These are phyloP conservation scores for Pseudeuparius sepicola DNA, from an alignment of 2,888 invertebrate species.

Conservation along the genomic window DNA sequence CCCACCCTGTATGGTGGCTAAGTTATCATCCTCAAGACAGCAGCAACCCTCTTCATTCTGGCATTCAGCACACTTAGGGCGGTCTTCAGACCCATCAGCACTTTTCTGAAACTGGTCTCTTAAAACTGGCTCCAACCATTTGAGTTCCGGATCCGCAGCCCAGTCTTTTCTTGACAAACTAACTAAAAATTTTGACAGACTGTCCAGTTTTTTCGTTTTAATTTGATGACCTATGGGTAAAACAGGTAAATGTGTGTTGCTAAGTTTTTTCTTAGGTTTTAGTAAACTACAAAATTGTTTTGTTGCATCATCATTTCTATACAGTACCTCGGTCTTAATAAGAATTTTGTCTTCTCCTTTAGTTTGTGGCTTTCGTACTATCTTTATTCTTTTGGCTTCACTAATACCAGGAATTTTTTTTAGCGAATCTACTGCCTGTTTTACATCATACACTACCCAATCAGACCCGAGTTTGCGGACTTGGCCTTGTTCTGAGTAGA, in stretches of 20 bases:
- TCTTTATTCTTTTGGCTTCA: slow-evolving; percentile 10
- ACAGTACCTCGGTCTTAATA: slow-evolving; percentile 6
- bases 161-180: slow-evolving; percentile 12
- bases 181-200: slow-evolving; percentile 10
- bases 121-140: slow-evolving; percentile 12
- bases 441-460: slow-evolving; percentile 11
- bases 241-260: slow-evolving; percentile 7
- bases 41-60: slow-evolving; percentile 7
- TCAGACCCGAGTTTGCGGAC: slow-evolving; percentile 11
- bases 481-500: slow-evolving; percentile 10
- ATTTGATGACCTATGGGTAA: slow-evolving; percentile 11
- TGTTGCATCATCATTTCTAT: slow-evolving; percentile 13
- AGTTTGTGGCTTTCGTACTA: not conserved
- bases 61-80: slow-evolving; percentile 2
- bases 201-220: slow-evolving; percentile 11
- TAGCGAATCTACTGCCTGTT: slow-evolving; percentile 7
- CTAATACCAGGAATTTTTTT: slow-evolving; percentile 13
- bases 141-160: slow-evolving; percentile 11
- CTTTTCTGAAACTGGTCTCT: slow-evolving; percentile 10
- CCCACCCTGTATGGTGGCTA: too few species aligned
- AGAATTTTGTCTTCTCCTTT: slow-evolving; percentile 8
- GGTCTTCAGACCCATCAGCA: slow-evolving; percentile 4
- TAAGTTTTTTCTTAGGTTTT: slow-evolving; percentile 10
- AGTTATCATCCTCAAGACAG: slow-evolving; percentile 8
- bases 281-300: slow-evolving; percentile 12